Conservation (phyloP, 1,140 invertebrate genomes). For the Oncopodura yosiiana region DNA sequence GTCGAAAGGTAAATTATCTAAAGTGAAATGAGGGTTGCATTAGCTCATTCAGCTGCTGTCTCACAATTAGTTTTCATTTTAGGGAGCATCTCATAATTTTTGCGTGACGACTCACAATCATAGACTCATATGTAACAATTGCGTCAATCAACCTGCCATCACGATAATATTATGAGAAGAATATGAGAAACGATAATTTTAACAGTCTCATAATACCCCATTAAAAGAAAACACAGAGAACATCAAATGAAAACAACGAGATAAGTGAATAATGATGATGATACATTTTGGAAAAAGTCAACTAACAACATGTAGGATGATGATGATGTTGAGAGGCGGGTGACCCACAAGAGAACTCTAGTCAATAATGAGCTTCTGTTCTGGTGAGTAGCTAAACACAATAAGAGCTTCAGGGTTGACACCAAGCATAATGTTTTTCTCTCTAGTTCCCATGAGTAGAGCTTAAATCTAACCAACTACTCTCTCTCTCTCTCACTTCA, state of each 20-base stretch:
- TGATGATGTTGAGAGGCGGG: slow-evolving; percentile 6
- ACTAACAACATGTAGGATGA: background rate
- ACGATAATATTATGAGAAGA: slow-evolving; percentile 3
- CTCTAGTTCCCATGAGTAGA: slow-evolving; percentile 23
- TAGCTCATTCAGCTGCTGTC: background rate
- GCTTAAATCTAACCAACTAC: background rate
- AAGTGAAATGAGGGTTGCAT: background rate
- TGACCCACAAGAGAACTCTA: background rate
- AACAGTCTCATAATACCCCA: background rate
- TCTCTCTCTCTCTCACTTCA: too few species aligned
- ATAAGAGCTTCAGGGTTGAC: slow-evolving; percentile 21
- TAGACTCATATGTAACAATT: slow-evolving; percentile 28
- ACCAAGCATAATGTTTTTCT: slow-evolving; percentile 33
- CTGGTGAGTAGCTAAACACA: slow-evolving; percentile 27
- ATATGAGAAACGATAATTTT: background rate
- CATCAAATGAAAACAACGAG: background rate
- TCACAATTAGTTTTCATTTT: too few species aligned
- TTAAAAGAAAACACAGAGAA: too few species aligned
- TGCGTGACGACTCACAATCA: slow-evolving; percentile 27
- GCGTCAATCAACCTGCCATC: slow-evolving; percentile 26
- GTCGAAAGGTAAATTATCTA: background rate
- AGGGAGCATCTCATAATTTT: slow-evolving; percentile 18
- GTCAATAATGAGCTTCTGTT: slow-evolving; percentile 34
- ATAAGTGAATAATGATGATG: background rate
- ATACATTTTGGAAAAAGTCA: background rate